Conservation (phyloP, 2,797 vertebrate species). For the Heliangelus exortis region DNA sequence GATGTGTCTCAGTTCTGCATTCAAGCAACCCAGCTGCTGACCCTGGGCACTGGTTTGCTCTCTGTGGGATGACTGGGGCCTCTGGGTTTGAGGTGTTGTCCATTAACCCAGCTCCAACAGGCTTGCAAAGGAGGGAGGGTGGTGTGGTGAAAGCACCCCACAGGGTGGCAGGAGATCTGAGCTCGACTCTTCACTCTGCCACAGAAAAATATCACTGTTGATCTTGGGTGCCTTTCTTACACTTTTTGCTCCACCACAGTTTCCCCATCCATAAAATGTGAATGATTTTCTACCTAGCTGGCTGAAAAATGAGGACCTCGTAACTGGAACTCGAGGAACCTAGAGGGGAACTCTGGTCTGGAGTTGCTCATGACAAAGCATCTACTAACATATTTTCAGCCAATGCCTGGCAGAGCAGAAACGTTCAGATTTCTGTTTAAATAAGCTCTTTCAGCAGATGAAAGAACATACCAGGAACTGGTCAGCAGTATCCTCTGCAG, state of each 20-base stretch:
- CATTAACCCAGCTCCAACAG: background rate
- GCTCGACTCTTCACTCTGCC: background rate
- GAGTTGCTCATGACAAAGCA: constrained; percentile 46
- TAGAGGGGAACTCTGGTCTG: constrained; percentile 25
- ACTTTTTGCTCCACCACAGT: constrained; percentile 28
- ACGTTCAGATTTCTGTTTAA: constrained; percentile 49
- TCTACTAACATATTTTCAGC: constrained; percentile 24
- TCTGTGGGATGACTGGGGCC: constrained; percentile 24
- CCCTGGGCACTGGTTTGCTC: background rate
- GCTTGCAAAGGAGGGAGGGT: background rate
- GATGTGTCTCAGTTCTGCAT: background rate
- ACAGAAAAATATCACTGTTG: constrained; percentile 42
- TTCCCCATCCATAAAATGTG: constrained; percentile 22
- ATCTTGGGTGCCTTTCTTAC: background rate
- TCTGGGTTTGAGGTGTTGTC: constrained; percentile 1
- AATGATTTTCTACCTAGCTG: constrained; percentile 54
- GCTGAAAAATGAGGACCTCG: constrained; percentile 44
- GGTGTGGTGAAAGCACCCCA: background rate
- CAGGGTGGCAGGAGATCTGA: constrained; percentile 48
- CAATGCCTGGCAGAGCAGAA: constrained; percentile 13
- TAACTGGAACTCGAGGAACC: constrained; percentile 44
- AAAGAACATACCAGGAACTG: constrained; percentile 54
- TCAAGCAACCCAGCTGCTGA: background rate
- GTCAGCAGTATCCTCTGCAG: constrained; percentile 24
- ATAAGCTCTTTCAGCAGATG: constrained; percentile 58